Conservation (phyloP, 2,888 invertebrate genomes). For the Stenichneumon culpator region DNA sequence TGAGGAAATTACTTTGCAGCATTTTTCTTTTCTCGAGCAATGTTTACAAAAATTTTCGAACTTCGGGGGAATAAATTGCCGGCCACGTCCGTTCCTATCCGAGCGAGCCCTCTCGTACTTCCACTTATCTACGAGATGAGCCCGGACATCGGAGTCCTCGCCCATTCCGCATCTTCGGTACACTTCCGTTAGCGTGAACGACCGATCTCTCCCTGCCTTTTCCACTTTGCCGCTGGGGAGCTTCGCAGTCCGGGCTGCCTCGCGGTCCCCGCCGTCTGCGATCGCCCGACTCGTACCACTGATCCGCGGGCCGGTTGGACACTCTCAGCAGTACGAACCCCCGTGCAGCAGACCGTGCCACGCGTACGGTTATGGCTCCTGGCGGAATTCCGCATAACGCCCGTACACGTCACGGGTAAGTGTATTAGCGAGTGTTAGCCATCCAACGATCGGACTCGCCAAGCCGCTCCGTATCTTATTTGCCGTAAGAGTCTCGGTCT, state of each 20-base stretch:
- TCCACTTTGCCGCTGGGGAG: too few species aligned
- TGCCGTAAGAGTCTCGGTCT: constrained; percentile 16
- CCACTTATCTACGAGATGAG: too few species aligned
- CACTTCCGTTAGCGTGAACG: too few species aligned
- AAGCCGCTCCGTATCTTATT: neutral
- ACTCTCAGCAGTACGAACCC: neutral
- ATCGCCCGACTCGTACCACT: constrained; percentile 61
- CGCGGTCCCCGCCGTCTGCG: constrained; percentile 30
- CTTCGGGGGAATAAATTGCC: too few species aligned
- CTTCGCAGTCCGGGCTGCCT: neutral
- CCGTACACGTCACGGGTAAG: constrained; percentile 7
- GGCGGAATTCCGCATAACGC: constrained; percentile 26
- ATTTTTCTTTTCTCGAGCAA: too few species aligned
- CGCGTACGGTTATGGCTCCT: constrained; percentile 19
- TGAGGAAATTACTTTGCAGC: too few species aligned
- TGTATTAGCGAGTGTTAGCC: constrained; percentile 38
- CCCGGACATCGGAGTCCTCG: too few species aligned
- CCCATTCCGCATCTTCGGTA: too few species aligned
- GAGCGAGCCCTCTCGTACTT: too few species aligned
- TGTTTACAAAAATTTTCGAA: too few species aligned
- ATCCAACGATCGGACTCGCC: constrained; percentile 13
- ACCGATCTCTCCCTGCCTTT: too few species aligned
- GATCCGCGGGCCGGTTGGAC: neutral
- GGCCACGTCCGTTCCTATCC: too few species aligned
- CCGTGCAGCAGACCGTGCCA: neutral